Evolutionary conservation across 2,888 invertebrate genomes (phyloP), one percentile per base, ranked within the genome.

Genomic region (Eupelmus urozonus): DNA sequence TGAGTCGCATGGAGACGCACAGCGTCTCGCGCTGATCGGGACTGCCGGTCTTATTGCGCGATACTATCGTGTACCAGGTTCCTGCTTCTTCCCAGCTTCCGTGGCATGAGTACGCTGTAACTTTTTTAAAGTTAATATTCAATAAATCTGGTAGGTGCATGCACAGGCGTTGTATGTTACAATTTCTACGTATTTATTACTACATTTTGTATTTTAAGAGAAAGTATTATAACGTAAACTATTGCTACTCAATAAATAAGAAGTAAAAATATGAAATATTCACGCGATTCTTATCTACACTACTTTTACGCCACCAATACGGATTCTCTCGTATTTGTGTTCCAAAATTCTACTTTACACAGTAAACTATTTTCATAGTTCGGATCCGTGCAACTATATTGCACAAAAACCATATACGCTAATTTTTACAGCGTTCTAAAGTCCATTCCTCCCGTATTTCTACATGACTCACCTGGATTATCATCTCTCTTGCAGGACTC

Each of bases 61-160:
- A 93, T n/a, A 94, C 93, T 80, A 95, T 93, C 83, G 95, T 92
- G 89, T 92, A 94, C 81, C 93, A 93, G 11, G 92, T 91, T 27
- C 91, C 91, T 59, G 92, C 92, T 81, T 93, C 93, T 82, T 92
- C 90, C 95, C 95, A 95, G 86, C 93, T 93, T 63, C 95, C 95
- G 87, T 94, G 94, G 87, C 95, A 95, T 0, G 93, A 92, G 90
- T 94, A 95, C 62, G 92, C 94, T 94, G 90, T 85, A 79, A 85
- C 84, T 82, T 62, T 60, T 34, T 27, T 2, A 27, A 29, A 53
- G 53, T 74, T 55, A 59, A 65, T 70, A 5, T 62, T n/a, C n/a
- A n/a, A n/a, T n/a, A n/a, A n/a, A n/a, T n/a, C n/a, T n/a, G n/a
- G n/a, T n/a, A n/a, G n/a, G n/a, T n/a, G n/a, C n/a, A n/a, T n/a